Percentiles rank a stretch among this genome's conserved stretches.
Conservation (phyloP, 2,113 vertebrate species). For the Pholis gunnellus region DNA sequence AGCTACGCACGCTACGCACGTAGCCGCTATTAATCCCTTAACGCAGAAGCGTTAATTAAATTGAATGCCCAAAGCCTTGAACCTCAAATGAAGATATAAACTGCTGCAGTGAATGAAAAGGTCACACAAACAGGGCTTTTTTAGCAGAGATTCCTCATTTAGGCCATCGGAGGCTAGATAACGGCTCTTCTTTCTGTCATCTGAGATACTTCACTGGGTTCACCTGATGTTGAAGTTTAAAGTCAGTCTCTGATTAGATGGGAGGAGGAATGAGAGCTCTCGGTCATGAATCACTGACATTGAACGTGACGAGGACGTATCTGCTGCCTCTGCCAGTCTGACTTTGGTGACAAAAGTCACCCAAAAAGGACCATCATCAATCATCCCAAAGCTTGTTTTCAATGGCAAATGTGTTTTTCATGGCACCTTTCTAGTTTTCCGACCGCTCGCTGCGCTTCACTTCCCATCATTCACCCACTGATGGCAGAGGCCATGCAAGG, state of each 20-base stretch:
- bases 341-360: too few species aligned
- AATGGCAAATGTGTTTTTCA: too few species aligned
- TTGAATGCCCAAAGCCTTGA: neutral
- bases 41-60: neutral
- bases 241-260: neutral
- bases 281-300: neutral
- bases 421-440: too few species aligned
- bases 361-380: neutral
- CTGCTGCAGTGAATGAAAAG: neutral
- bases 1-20: neutral
- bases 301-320: neutral
- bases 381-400: too few species aligned
- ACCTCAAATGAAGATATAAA: conserved; percentile 3
- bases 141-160: neutral
- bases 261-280: neutral
- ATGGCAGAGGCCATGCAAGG: too few species aligned
- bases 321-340: neutral
- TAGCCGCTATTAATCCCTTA: neutral
- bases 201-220: neutral
- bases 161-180: neutral
- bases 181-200: neutral
- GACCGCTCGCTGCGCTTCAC: too few species aligned
- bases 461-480: too few species aligned
- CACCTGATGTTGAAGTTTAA: neutral
- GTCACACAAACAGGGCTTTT: neutral